Base-by-base conservation (phyloP, 2,888 invertebrate genomes). In the Lottia gigantea region DNA sequence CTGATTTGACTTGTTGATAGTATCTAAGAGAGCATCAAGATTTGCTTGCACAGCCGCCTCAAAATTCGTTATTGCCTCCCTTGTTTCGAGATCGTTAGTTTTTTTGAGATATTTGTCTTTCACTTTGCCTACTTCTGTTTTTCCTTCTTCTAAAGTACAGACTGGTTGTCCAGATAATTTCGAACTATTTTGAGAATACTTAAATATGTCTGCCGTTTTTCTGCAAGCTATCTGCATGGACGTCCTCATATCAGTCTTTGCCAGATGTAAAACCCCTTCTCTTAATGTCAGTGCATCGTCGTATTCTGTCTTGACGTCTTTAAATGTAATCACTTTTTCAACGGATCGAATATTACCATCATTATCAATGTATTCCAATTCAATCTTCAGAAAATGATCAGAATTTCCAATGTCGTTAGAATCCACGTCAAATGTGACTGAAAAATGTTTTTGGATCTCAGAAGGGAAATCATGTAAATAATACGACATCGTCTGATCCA, bases 391-490 rank as follows among this genome's bases (percentile, higher is more conserved):
- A n/a, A 74, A 62, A 14, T 66, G 68, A 0, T 49, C 46, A 15
- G 66, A 66, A 2, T 23, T 16, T 25, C 62, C 62, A 15, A n/a
- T 67, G 19, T 55, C 55, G 55, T 63, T 64, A 25, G 19, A 15
- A 14, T 47, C 46, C 66, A 77, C 62, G 46, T 75, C 71, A 8
- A 77, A 62, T 2, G 71, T 77, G 12, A 83, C 68, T 26, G 78
- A 76, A 40, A 83, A 75, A 61, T 82, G 80, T 46, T 77, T 75
- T 16, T 76, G 68, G 23, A 75, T 76, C n/a, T 78, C 79, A 0
- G 78, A 77, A 0, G 78, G 78, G 46, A 83, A 75, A 66, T 83
- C 83, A 62, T 83, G 82, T 65, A 80, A 67, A 49, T 81, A 83
- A 62, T 77, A 82, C 1, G 76, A 75, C 63, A 80, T 78, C 15